These are phyloP conservation scores for Aptenodytes patagonicus DNA, from an alignment of 2,113 vertebrate genomes.

Conservation along the genomic window DNA sequence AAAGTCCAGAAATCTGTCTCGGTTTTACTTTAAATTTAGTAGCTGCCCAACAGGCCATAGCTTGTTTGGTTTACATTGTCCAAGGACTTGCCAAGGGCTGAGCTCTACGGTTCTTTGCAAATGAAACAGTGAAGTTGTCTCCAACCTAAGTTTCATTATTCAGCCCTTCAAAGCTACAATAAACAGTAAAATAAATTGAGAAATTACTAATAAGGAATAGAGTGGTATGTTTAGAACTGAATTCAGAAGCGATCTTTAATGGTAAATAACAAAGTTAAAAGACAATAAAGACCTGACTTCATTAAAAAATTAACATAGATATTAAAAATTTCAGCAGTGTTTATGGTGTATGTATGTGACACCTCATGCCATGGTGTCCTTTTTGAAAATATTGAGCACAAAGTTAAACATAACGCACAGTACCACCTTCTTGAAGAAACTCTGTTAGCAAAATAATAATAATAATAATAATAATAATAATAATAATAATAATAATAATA, in stretches of 20 bases:
- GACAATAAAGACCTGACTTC: not conserved
- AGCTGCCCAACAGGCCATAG: not conserved
- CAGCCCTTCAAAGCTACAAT: not conserved
- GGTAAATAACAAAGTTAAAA: not conserved
- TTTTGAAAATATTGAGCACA: not conserved
- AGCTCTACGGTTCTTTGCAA: not conserved
- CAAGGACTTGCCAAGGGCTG: not conserved
- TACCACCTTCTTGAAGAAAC: not conserved
- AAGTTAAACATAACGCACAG: not conserved
- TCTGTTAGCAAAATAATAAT: not conserved
- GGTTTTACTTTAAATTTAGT: not conserved
- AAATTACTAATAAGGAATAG: not conserved
- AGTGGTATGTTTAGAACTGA: not conserved
- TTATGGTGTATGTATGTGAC: not conserved
- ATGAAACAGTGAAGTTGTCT: not conserved
- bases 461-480: not conserved
- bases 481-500: not conserved
- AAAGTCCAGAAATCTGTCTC: not conserved
- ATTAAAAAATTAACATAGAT: not conserved
- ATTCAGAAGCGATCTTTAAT: not conserved
- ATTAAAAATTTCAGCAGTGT: not conserved
- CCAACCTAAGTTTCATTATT: not conserved
- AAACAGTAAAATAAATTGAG: not conserved
- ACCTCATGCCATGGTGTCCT: not conserved
- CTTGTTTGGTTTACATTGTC: not conserved